Evolutionary conservation across 2,888 invertebrate species (phyloP).

Genomic region (Yponomeuta sedellus): DNA sequence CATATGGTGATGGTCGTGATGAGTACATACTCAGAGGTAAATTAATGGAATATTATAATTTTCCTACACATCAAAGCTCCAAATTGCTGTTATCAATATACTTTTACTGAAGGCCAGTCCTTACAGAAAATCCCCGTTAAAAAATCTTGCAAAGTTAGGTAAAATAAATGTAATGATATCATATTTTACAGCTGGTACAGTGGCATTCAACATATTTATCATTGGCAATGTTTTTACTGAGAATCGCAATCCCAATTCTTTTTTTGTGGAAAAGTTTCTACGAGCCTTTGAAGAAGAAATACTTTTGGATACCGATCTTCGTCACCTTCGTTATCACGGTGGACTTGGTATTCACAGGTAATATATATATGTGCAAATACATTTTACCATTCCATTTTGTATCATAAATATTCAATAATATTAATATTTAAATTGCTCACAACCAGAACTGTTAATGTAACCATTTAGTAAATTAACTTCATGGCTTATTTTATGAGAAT

Average conservation of each 20-base stretch:
- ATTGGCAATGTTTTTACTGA: slow-evolving; percentile 57
- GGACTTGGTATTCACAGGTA: slow-evolving; percentile 44
- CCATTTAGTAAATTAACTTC: too few relatives aligned
- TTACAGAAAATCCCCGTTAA: too few relatives aligned
- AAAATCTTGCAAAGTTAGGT: too few relatives aligned
- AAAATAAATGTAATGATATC: background rate
- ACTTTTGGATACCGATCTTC: slow-evolving; percentile 59
- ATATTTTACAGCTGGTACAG: slow-evolving; percentile 48
- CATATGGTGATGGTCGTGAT: slow-evolving; percentile 78
- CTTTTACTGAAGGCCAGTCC: too few relatives aligned
- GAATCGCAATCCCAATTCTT: slow-evolving; percentile 51
- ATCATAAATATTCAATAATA: too few relatives aligned
- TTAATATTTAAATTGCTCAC: too few relatives aligned
- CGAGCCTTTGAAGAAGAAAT: slow-evolving; percentile 51
- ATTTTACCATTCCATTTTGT: background rate
- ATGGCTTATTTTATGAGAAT: too few relatives aligned
- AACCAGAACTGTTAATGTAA: too few relatives aligned
- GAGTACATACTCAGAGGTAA: slow-evolving; percentile 59
- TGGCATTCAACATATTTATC: slow-evolving; percentile 58
- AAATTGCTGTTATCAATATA: too few relatives aligned
- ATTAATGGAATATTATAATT: slow-evolving; percentile 19
- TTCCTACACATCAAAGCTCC: too few relatives aligned
- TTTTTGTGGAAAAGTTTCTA: slow-evolving; percentile 56
- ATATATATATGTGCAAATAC: background rate
- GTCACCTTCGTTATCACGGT: slow-evolving; percentile 61